Percentiles rank a stretch among this genome's conserved stretches.
These are phyloP conservation scores for Leptopilina syphax DNA, from an alignment of 2,888 invertebrate species.

Conservation along the genomic window DNA sequence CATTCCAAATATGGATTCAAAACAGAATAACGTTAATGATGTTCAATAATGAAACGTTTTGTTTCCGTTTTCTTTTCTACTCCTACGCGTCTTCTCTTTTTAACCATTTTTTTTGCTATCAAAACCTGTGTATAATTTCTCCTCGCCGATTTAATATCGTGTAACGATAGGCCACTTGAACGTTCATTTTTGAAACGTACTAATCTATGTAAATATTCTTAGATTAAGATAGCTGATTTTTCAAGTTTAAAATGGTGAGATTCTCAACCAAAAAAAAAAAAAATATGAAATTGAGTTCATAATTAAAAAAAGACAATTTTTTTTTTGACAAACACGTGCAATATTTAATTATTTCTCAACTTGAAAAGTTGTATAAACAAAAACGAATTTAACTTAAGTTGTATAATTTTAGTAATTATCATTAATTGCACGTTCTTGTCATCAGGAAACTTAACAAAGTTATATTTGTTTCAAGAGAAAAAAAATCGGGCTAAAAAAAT, in stretches of 20 bases:
- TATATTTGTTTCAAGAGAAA: not conserved
- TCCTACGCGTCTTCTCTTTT: not conserved
- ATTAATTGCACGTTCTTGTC: not conserved
- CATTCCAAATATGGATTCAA: conserved; percentile 89
- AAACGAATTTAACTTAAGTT: not conserved
- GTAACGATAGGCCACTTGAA: too few relatives aligned
- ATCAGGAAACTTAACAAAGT: not conserved
- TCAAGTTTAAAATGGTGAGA: not conserved
- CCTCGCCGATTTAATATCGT: not conserved
- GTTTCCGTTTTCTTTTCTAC: not conserved
- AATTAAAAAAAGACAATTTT: not conserved
- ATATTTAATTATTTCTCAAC: not conserved
- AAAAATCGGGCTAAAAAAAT: not conserved
- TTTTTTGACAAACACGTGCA: conserved; percentile 4
- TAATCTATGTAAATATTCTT: conserved; percentile 33
- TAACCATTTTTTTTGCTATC: not conserved
- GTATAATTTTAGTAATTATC: not conserved
- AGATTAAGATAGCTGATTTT: conserved; percentile 27
- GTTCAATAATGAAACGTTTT: conserved; percentile 64
- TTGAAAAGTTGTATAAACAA: conserved; percentile 9
- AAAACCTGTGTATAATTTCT: conserved; percentile 32
- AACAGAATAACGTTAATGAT: conserved; percentile 68
- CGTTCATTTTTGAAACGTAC: not conserved
- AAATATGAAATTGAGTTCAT: not conserved
- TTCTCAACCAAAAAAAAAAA: not conserved